Percentiles rank a stretch among this genome's conserved stretches.
Conservation (phyloP, 2,113 vertebrate genomes). For the Erinaceus europaeus region DNA sequence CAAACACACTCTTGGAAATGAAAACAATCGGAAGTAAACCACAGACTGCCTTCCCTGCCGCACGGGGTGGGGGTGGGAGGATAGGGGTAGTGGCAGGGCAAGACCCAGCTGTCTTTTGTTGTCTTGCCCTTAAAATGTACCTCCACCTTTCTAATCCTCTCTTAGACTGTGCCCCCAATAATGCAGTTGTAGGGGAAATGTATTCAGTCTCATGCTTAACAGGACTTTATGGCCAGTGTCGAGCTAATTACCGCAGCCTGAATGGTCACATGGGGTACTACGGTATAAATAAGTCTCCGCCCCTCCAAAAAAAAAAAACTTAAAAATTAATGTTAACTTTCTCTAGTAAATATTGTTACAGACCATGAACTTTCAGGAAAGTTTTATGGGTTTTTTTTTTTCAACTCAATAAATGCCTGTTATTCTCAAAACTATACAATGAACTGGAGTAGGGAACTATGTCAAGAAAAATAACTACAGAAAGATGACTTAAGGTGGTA, state of each 20-base stretch:
- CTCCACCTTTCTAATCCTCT: neutral
- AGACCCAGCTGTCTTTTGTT: neutral
- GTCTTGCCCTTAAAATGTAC: neutral
- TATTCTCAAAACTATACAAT: no score
- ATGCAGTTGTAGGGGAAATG: slow-evolving; percentile 39
- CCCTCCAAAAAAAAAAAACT: neutral
- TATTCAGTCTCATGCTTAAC: neutral
- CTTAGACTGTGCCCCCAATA: neutral
- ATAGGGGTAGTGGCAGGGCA: neutral
- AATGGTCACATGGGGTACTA: neutral
- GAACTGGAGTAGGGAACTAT: neutral
- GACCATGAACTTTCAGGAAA: slow-evolving; percentile 3
- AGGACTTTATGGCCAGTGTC: neutral
- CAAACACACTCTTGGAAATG: slow-evolving; percentile 60
- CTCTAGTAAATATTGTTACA: neutral
- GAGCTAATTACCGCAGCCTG: neutral
- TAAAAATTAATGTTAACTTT: neutral
- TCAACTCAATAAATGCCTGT: neutral
- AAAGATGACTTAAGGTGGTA: neutral
- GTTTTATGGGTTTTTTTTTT: neutral
- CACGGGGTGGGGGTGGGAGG: no score
- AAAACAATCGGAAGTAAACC: slow-evolving; percentile 36
- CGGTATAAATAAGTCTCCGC: no score
- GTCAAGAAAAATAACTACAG: neutral
- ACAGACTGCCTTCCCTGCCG: neutral